Percentiles rank a stretch among this genome's conserved stretches.
These are phyloP conservation scores for Mystacides longicornis DNA, from an alignment of 2,888 invertebrate species.

Conservation along the genomic window DNA sequence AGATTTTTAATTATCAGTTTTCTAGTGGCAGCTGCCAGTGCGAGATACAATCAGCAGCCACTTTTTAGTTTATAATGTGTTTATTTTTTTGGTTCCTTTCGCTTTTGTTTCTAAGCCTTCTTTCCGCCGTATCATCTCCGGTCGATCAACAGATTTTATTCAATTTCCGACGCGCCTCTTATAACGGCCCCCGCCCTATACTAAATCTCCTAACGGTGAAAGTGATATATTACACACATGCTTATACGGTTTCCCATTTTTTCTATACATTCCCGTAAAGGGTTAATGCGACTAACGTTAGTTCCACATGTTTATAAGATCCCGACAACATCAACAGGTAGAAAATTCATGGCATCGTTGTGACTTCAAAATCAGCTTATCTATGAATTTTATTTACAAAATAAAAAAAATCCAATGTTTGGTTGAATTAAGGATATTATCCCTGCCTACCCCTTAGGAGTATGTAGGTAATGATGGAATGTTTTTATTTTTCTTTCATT, in stretches of 20 bases:
- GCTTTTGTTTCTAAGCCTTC: conserved; percentile 15
- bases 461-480: too few species aligned
- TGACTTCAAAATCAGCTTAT: too few species aligned
- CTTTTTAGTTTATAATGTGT: conserved; percentile 21
- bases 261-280: neutral
- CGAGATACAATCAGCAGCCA: conserved; percentile 22
- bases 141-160: conserved; percentile 17
- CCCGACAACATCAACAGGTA: too few species aligned
- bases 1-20: conserved; percentile 20
- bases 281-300: conserved; percentile 5
- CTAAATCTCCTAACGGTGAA: conserved; percentile 13
- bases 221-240: conserved; percentile 11
- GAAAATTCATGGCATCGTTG: too few species aligned
- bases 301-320: conserved; percentile 1
- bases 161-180: conserved; percentile 17
- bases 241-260: neutral
- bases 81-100: conserved; percentile 11
- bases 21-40: conserved; percentile 14
- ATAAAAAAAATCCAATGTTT: too few species aligned
- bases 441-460: too few species aligned
- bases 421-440: too few species aligned
- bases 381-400: too few species aligned
- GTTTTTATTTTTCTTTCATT: too few species aligned
- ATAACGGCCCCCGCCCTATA: conserved; percentile 11
- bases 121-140: conserved; percentile 24